Evolutionary conservation across 2,113 vertebrate genomes (phyloP), one percentile per base, ranked within the genome.

Genomic region (Aythya baeri): DNA sequence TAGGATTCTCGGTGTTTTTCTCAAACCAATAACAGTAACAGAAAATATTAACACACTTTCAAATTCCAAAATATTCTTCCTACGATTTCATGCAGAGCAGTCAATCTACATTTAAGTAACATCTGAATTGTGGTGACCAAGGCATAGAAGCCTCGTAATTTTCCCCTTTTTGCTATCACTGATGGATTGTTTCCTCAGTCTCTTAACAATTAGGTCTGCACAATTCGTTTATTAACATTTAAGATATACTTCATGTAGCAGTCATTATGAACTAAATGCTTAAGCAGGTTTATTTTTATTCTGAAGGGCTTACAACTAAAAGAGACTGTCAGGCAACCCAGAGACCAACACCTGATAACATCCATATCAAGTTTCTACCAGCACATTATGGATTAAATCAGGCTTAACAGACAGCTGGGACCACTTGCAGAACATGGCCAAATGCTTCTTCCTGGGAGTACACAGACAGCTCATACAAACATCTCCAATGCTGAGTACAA

Each of bases 41-140:
- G 6, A 55, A 15, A 46, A 11, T 20, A 9, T 26, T n/a, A 55
- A 20, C 5, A 11, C 1, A 3, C 13, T 79, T 83, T 49, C 13
- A n/a, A 50, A n/a, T 20, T 50, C 13, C 67, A 17, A 63, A 54
- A 31, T 2, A 0, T 11, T 65, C 32, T 34, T 75, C 22, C 62
- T 32, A 9, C 0, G 0, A 15, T 31, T 54, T 46, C 46, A 7
- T 4, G 2, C 26, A 38, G 5, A 57, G 20, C 2, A 57, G 32
- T 29, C 50, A 18, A 20, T 38, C 36, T 31, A 15, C 8, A 26
- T 52, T 8, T 1, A 31, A 59, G 22, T 5, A 78, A 34, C 11
- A 13, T 0, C 0, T 8, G 9, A 68, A 17, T 4, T 62, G 46
- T 5, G 7, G 54, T 16, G 44, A 66, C 9, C 2, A 0, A 13